phyloP scores from a whole-genome alignment of 1,140 invertebrate genomes.

The Oedothorax gibbosus region DNA sequence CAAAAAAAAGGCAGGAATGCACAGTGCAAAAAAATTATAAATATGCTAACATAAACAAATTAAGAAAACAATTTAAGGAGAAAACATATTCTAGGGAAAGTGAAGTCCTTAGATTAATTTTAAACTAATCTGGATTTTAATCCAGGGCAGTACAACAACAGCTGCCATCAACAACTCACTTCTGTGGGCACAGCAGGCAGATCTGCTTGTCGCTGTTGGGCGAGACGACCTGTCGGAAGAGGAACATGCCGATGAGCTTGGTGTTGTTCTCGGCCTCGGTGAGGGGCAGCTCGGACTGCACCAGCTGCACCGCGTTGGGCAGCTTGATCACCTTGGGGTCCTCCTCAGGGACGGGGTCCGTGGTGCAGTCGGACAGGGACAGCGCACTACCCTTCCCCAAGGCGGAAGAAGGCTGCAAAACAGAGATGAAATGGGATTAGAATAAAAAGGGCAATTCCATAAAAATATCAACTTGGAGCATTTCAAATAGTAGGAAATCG shows the following conservation, averaged over 20 bases:
- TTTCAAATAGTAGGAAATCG: too few relatives aligned
- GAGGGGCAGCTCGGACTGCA: conserved; percentile 64
- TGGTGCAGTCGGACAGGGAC: conserved; percentile 26
- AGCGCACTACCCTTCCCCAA: background rate
- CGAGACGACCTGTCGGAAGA: conserved; percentile 63
- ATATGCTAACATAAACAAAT: too few relatives aligned
- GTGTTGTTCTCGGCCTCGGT: conserved; percentile 59
- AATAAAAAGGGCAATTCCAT: too few relatives aligned
- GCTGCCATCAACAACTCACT: background rate
- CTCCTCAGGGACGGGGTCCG: conserved; percentile 8
- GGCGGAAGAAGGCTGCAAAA: background rate
- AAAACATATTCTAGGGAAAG: too few relatives aligned
- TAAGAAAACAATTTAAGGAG: too few relatives aligned
- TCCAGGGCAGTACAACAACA: too few relatives aligned
- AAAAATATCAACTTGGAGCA: too few relatives aligned
- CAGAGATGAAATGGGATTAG: too few relatives aligned
- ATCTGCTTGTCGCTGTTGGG: conserved; percentile 54
- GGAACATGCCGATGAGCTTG: conserved; percentile 60
- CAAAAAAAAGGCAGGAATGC: too few relatives aligned
- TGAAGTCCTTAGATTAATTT: too few relatives aligned
- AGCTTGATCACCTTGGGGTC: conserved; percentile 57
- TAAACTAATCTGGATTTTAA: too few relatives aligned
- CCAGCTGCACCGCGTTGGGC: conserved; percentile 63
- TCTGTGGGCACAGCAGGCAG: conserved; percentile 62
- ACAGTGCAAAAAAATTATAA: too few relatives aligned